Evolutionary conservation across 2,113 vertebrate species (phyloP), one percentile per base, ranked within the genome.

Genomic region (Strigops habroptila): DNA sequence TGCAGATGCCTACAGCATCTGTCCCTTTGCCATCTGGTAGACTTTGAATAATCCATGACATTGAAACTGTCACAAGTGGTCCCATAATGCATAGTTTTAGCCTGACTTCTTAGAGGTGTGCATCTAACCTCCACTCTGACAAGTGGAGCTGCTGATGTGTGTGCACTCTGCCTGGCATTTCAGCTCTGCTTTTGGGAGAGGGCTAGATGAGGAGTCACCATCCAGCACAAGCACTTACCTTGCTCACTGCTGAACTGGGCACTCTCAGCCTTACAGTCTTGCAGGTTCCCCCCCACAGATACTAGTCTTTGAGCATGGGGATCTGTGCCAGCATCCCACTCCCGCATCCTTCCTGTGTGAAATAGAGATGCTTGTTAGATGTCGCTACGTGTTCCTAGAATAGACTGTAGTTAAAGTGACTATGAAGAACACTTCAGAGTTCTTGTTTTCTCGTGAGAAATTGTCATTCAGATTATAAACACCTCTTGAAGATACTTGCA

Each of bases 1-100:
- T 95, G 43, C 90, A 91, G 55, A 71, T 89, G 88, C 65, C 67
- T 65, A 71, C 39, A 95, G 60, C 69, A 82, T 78, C 55, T 89
- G 60, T 84, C 69, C 43, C 30, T 68, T 86, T 21, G 2, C 64
- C 27, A 23, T 75, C 55, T 64, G 57, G 78, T 63, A 91, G 69
- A 89, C 60, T 60, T 86, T 82, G 65, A 88, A 86, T 79, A 93
- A 81, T 71, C 76, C 73, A 48, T 71, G 60, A 37, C 86, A 87
- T 84, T 84, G 65, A 60, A 73, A 53, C 30, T 78, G 55, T 60
- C 81, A 79, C 64, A 64, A 74, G 69, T 88, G 55, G 64, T 92
- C 31, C 41, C 30, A 22, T 9, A 43, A 78, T 39, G 6, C 64
- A 37, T 76, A 63, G 52, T 86, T 95, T 55, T 59, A 68, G 17